Evolutionary conservation across 2,797 vertebrate species (phyloP).

Genomic region (Mastacembelus armatus): DNA sequence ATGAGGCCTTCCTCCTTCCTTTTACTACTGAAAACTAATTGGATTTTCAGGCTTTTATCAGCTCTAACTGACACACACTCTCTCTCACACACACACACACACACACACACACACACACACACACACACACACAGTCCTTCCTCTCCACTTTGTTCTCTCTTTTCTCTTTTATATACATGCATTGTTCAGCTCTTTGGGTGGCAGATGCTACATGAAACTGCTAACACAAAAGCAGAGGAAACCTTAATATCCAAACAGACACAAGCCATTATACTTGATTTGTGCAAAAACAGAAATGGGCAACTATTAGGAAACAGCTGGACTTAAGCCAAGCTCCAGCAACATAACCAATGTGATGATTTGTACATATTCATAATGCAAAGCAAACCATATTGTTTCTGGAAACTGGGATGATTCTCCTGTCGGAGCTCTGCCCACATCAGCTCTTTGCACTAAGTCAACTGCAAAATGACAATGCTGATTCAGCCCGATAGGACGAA

Average conservation of each 20-base stretch:
- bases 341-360: slow-evolving; percentile 31
- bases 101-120: no score
- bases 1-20: slow-evolving; percentile 48
- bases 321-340: slow-evolving; percentile 10
- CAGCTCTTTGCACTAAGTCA: slow-evolving; percentile 73
- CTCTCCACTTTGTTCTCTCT: slow-evolving; percentile 48
- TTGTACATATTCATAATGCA: slow-evolving; percentile 48
- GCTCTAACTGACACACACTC: slow-evolving; percentile 70
- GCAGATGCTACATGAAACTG: slow-evolving; percentile 62
- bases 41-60: slow-evolving; percentile 78
- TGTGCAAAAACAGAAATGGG: slow-evolving; percentile 35
- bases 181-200: slow-evolving; percentile 69
- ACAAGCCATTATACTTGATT: slow-evolving; percentile 29
- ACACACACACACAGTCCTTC: slow-evolving; percentile 63
- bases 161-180: slow-evolving; percentile 63
- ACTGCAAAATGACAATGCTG: slow-evolving; percentile 62
- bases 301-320: slow-evolving; percentile 18
- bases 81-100: no score
- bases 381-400: slow-evolving; percentile 39
- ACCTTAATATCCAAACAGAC: slow-evolving; percentile 46
- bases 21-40: slow-evolving; percentile 71
- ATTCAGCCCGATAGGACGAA: slow-evolving; percentile 66
- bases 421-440: slow-evolving; percentile 65
- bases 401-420: slow-evolving; percentile 54
- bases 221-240: slow-evolving; percentile 36